A percentile compares a stretch with the other conserved stretches of the same genome.
Conservation (phyloP, 2,797 vertebrate genomes). For the Sebastes paucispinis region DNA sequence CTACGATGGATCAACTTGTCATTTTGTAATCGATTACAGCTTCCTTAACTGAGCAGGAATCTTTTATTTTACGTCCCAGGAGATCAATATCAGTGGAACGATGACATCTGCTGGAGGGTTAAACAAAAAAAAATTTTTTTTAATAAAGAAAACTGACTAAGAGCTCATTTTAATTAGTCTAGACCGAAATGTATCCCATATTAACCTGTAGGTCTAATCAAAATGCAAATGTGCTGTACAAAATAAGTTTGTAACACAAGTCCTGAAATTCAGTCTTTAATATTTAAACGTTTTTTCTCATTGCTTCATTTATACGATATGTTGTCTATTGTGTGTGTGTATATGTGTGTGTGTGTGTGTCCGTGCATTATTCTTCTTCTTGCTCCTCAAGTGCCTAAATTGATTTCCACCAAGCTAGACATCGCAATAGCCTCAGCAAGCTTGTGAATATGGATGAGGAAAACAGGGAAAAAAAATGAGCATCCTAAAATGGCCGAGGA, state of each 20-base stretch:
- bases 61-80: background rate
- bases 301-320: background rate
- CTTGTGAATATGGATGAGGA: conserved; percentile 78
- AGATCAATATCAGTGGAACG: background rate
- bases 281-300: background rate
- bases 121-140: background rate
- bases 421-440: conserved; percentile 56
- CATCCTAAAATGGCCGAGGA: conserved; percentile 55
- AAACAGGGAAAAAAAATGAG: conserved; percentile 41
- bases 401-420: conserved; percentile 67
- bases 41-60: background rate
- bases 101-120: conserved; percentile 49
- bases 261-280: background rate
- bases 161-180: background rate
- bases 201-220: background rate
- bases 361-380: conserved; percentile 20
- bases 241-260: background rate
- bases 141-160: background rate
- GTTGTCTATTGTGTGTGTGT: background rate
- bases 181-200: background rate
- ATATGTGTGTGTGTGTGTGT: background rate
- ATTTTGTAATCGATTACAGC: background rate
- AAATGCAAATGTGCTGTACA: background rate
- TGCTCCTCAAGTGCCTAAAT: conserved; percentile 61
- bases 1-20: background rate